Base-by-base conservation (phyloP, 2,888 invertebrate species). In the Polydrusus cervinus region DNA sequence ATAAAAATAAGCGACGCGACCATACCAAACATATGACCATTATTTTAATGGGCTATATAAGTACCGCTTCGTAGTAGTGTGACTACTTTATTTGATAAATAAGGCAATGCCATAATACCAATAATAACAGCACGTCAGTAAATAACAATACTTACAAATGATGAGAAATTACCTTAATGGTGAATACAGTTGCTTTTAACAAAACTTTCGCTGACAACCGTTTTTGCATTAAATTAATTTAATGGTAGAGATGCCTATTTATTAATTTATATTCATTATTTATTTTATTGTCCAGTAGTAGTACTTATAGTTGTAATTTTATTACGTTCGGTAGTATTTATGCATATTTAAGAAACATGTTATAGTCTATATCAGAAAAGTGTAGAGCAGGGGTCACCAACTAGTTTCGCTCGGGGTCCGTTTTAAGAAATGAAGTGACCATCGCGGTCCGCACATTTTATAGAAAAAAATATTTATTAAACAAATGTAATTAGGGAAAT, bases 1-100 rank as follows among this genome's bases (percentile, higher is more conserved):
- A 25, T 25, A 25, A 25, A 25, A 25, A 25, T 25, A 34, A 30
- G 30, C 7, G 66, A 55, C 30, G 55, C 9, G 13, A 43, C 14
- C 1, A 5, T 25, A 25, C 25, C 25, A 1, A 25, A 55, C 66
- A 66, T 34, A 66, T 66, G 66, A 66, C 53, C 53, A 47, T 64
- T 43, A 38, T 49, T 66, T 66, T 66, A 66, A 67, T 67, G 55
- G 34, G 25, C n/a, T n/a, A n/a, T n/a, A 16, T 40, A 67, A 55
- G 67, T 67, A 67, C 67, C 67, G 67, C 67, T 67, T 40, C 5
- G 53, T 67, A 34, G 38, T 14, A 67, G 55, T 67, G 55, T 67
- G 53, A 18, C 20, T 25, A 51, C n/a, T 40, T 65, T 51, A 40
- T 67, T 53, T 53, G 18, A 53, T 38, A 47, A 30, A 45, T 34